Conservation (phyloP, 2,888 invertebrate species). For the Eucera pruinosa region DNA sequence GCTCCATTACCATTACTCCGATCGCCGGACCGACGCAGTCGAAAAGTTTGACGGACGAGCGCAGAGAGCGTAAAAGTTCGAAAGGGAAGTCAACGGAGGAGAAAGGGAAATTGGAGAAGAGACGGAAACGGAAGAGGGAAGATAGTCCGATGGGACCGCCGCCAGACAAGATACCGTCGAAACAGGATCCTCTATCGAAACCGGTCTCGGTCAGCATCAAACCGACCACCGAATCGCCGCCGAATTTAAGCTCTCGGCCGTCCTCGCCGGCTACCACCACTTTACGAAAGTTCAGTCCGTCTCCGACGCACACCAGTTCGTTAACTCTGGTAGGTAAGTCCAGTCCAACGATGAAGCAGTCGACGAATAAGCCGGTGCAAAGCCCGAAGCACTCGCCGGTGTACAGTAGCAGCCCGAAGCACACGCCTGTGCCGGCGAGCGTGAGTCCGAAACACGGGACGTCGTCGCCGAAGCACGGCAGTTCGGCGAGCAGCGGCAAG, state of each 20-base stretch:
- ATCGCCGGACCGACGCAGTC: slow-evolving; percentile 86
- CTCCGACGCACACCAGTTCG: slow-evolving; percentile 89
- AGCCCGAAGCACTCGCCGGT: slow-evolving; percentile 92
- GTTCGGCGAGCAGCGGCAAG: slow-evolving; percentile 90
- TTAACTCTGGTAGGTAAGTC: slow-evolving; percentile 87
- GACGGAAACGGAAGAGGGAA: slow-evolving; percentile 90
- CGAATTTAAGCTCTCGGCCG: slow-evolving; percentile 85
- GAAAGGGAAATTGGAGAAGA: slow-evolving; percentile 87
- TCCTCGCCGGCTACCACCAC: slow-evolving; percentile 89
- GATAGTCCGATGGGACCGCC: slow-evolving; percentile 90
- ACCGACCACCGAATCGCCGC: slow-evolving; percentile 88
- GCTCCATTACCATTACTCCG: slow-evolving; percentile 94
- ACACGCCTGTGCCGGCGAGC: slow-evolving; percentile 88
- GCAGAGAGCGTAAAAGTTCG: slow-evolving; percentile 84
- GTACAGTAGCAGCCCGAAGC: slow-evolving; percentile 90
- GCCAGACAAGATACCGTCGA: slow-evolving; percentile 92
- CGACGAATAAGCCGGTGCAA: slow-evolving; percentile 86
- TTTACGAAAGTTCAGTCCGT: slow-evolving; percentile 89
- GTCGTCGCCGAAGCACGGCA: slow-evolving; percentile 92
- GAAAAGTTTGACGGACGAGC: slow-evolving; percentile 83
- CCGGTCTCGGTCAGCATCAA: slow-evolving; percentile 91
- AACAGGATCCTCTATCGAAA: slow-evolving; percentile 88
- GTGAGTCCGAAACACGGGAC: slow-evolving; percentile 91
- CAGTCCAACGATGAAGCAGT: slow-evolving; percentile 85
- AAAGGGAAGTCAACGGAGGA: slow-evolving; percentile 81